Evolutionary conservation across 2,113 vertebrate genomes (phyloP).

Genomic region (Cyprinodon variegatus): DNA sequence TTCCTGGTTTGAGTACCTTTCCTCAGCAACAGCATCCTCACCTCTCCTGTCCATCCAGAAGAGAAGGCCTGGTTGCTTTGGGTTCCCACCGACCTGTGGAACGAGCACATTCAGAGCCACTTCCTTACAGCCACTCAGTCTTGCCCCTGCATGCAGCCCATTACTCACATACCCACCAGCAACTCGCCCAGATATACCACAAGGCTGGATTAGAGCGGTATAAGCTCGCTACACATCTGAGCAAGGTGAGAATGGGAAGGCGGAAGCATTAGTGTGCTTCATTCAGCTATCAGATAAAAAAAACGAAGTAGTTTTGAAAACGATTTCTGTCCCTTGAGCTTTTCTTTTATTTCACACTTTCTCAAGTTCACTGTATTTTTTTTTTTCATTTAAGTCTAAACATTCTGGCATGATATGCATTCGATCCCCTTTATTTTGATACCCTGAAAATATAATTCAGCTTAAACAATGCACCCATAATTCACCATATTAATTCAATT

Average conservation of each 20-base stretch:
- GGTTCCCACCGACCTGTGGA: conserved; percentile 87
- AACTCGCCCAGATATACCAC: conserved; percentile 82
- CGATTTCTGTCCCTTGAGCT: too few species aligned
- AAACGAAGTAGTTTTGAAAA: too few species aligned
- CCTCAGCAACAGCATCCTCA: conserved; percentile 82
- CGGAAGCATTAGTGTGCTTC: neutral
- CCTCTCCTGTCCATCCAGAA: conserved; percentile 76
- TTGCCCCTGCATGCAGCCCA: conserved; percentile 80
- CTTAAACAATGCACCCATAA: too few species aligned
- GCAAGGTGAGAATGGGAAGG: conserved; percentile 57
- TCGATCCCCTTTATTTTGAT: too few species aligned
- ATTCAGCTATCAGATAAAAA: neutral
- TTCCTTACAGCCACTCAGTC: conserved; percentile 84
- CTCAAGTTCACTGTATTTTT: too few species aligned
- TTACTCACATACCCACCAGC: conserved; percentile 76
- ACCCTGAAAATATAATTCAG: too few species aligned
- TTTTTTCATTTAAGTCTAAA: too few species aligned
- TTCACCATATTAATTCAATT: too few species aligned
- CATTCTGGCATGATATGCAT: too few species aligned
- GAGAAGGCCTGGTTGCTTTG: conserved; percentile 63
- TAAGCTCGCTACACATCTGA: conserved; percentile 48
- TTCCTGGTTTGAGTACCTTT: conserved; percentile 82
- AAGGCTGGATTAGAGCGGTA: conserved; percentile 71
- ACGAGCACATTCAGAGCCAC: conserved; percentile 91
- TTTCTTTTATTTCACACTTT: too few species aligned